These are phyloP conservation scores for Cottoperca gobio DNA, from an alignment of 2,797 vertebrate genomes.

Conservation along the genomic window DNA sequence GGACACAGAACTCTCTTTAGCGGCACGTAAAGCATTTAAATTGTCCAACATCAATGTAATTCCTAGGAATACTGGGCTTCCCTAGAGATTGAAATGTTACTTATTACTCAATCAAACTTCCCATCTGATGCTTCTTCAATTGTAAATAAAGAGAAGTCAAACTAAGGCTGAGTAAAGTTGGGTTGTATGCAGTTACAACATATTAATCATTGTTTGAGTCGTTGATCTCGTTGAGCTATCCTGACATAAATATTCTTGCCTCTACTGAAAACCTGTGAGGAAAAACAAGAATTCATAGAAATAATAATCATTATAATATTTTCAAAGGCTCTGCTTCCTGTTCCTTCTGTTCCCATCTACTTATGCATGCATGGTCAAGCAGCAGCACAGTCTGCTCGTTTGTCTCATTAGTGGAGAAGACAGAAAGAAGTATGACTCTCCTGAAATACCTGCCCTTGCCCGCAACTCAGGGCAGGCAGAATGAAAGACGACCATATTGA, in stretches of 20 bases:
- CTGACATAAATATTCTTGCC: constrained; percentile 8
- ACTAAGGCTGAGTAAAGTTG: neutral
- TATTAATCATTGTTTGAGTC: constrained; percentile 2
- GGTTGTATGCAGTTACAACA: constrained; percentile 10
- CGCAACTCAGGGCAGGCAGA: constrained; percentile 69
- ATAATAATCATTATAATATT: constrained; percentile 17
- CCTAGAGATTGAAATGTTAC: neutral
- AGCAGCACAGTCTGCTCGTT: constrained; percentile 85
- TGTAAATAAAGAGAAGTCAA: neutral
- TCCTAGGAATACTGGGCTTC: neutral
- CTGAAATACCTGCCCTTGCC: constrained; percentile 87
- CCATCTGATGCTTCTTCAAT: neutral
- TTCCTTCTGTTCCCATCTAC: constrained; percentile 69
- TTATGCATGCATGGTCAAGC: constrained; percentile 88
- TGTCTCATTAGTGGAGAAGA: constrained; percentile 89
- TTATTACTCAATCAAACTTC: neutral
- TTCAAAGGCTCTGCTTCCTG: constrained; percentile 43
- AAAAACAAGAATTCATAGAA: constrained; percentile 27
- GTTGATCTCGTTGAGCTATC: constrained; percentile 16
- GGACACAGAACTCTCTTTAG: neutral
- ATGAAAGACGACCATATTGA: constrained; percentile 68
- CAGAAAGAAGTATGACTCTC: constrained; percentile 88
- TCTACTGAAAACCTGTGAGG: neutral
- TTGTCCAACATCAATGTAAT: neutral
- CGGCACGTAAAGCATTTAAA: neutral